phyloP scores from a whole-genome alignment of 2,888 invertebrate genomes.

The Aphidoletes aphidimyza region DNA sequence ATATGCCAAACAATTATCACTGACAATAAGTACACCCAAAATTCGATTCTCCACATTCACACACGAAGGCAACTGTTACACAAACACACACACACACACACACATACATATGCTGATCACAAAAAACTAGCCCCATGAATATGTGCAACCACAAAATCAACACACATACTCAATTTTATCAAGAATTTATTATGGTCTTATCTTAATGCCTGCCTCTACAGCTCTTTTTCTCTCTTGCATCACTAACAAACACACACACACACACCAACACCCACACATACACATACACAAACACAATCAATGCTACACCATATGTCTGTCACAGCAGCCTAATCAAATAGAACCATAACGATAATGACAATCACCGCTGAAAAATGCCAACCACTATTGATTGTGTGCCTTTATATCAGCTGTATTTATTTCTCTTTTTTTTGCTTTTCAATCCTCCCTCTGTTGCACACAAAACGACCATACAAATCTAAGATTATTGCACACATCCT shows the following conservation, averaged over 20 bases:
- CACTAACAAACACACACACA: not conserved
- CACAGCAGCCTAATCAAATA: not conserved
- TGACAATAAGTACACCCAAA: not conserved
- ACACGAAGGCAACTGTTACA: not conserved
- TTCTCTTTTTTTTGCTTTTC: not conserved
- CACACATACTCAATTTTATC: constrained; percentile 43
- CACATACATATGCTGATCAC: not conserved
- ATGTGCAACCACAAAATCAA: not conserved
- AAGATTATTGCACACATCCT: not conserved
- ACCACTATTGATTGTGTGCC: not conserved
- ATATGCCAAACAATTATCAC: constrained; percentile 29
- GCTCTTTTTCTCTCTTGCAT: not conserved
- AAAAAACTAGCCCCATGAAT: constrained; percentile 28
- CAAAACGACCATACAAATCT: not conserved
- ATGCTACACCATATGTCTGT: not conserved
- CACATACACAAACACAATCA: not conserved
- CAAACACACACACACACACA: not conserved
- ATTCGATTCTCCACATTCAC: not conserved
- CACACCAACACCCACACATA: constrained; percentile 33
- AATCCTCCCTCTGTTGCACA: not conserved
- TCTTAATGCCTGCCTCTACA: not conserved
- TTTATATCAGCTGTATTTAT: not conserved
- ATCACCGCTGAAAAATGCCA: constrained; percentile 44
- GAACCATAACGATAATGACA: not conserved
- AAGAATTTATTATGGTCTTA: constrained; percentile 28